Evolutionary conservation across 2,888 invertebrate genomes (phyloP).

Genomic region (Eupithecia vulgata): DNA sequence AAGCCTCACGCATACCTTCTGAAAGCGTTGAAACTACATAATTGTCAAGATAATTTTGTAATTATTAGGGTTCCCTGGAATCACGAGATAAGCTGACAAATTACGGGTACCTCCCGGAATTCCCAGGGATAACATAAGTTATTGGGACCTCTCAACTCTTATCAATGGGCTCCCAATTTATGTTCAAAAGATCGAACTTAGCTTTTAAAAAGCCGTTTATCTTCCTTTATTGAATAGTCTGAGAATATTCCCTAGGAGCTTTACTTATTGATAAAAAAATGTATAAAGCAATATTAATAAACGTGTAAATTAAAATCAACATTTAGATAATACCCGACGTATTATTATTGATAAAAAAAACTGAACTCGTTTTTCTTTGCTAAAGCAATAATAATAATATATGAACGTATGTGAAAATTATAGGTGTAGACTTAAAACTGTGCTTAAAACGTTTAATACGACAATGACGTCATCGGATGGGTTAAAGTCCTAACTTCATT

Average conservation of each 20-base stretch:
- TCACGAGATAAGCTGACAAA: constrained; percentile 37
- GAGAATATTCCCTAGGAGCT: not conserved
- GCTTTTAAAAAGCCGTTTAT: constrained; percentile 19
- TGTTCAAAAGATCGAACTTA: constrained; percentile 23
- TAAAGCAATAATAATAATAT: no score
- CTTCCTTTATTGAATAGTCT: constrained; percentile 19
- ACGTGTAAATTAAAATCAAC: not conserved
- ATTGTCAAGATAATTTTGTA: constrained; percentile 28
- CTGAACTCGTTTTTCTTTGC: no score
- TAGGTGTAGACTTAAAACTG: no score
- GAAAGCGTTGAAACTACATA: constrained; percentile 7
- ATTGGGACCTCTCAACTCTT: constrained; percentile 30
- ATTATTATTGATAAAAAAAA: not conserved
- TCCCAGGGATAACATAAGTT: constrained; percentile 33
- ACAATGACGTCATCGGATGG: not conserved
- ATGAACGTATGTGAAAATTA: no score
- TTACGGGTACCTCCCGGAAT: constrained; percentile 26
- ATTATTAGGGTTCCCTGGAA: constrained; percentile 35
- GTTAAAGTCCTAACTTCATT: not conserved
- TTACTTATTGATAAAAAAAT: not conserved
- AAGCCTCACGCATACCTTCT: not conserved
- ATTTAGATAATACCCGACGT: not conserved
- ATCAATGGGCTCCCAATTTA: constrained; percentile 31
- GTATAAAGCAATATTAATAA: not conserved
- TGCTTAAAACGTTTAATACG: no score